A percentile compares a stretch with the other conserved stretches of the same genome.
Evolutionary conservation across 2,888 invertebrate species (phyloP).

Genomic region (Ceramica pisi): DNA sequence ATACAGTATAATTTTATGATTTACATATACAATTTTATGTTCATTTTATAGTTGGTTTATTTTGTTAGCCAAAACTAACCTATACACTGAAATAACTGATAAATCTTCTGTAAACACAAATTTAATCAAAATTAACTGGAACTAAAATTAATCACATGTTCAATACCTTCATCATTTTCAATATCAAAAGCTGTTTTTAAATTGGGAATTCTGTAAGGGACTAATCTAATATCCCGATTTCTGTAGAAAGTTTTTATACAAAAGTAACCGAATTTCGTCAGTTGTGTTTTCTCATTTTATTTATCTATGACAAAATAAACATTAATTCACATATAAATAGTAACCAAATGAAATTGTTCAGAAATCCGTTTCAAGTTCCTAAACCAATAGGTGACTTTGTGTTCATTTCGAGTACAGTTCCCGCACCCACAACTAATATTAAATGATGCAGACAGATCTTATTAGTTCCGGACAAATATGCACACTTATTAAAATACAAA

Average conservation of each 20-base stretch:
- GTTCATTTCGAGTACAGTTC: constrained; percentile 1
- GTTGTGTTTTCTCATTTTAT: background rate
- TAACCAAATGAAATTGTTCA: background rate
- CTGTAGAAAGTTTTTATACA: background rate
- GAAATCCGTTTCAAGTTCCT: background rate
- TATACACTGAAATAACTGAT: constrained; percentile 11
- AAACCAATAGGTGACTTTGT: background rate
- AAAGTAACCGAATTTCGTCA: background rate
- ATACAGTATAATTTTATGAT: constrained; percentile 29
- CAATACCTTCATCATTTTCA: background rate
- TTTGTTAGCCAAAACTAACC: constrained; percentile 3
- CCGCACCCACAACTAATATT: constrained; percentile 33
- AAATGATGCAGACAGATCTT: constrained; percentile 1
- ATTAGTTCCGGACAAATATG: constrained; percentile 11
- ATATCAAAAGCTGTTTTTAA: constrained; percentile 14
- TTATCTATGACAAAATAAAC: background rate
- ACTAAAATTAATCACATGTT: background rate
- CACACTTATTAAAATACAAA: background rate
- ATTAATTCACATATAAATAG: no score
- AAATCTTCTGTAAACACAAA: constrained; percentile 1
- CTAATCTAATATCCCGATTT: background rate
- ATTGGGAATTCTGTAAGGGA: background rate
- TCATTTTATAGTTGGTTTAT: constrained; percentile 19
- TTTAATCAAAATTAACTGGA: background rate
- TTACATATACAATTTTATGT: constrained; percentile 20